Conservation (phyloP, 2,797 vertebrate species). For the Picus viridis region DNA sequence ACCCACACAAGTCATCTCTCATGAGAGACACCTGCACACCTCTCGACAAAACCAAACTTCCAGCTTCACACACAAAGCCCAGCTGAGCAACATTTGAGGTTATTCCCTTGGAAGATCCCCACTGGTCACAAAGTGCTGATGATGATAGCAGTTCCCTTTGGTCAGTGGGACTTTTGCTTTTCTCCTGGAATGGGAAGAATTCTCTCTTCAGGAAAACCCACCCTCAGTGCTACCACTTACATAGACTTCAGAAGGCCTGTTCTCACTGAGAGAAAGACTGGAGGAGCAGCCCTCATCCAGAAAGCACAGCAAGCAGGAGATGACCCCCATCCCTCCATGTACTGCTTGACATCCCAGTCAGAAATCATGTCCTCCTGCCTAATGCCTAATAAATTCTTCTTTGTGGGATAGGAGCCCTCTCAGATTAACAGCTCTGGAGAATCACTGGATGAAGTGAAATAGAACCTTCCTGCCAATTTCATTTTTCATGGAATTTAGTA, state of each 20-base stretch:
- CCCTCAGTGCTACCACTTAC: not conserved
- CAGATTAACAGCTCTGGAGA: not conserved
- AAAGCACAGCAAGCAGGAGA: not conserved
- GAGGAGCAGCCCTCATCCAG: not conserved
- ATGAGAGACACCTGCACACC: not conserved
- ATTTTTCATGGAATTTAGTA: not conserved
- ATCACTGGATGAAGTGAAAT: not conserved
- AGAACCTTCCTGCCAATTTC: not conserved
- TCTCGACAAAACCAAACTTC: not conserved
- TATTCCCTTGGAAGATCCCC: not conserved
- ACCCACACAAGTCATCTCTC: not conserved
- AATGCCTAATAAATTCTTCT: not conserved
- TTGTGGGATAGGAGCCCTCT: not conserved
- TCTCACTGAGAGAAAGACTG: not conserved
- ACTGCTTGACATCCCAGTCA: not conserved
- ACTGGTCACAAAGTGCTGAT: not conserved
- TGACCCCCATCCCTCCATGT: accelerated
- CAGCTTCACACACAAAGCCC: not conserved
- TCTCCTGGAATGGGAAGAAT: not conserved
- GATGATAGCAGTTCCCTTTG: not conserved
- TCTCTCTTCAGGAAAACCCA: not conserved
- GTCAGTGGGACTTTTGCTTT: not conserved
- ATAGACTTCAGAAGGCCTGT: accelerated
- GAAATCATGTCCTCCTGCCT: not conserved
- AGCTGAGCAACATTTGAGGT: not conserved